Conservation (phyloP, 2,113 vertebrate species). For the Chitala chitala region DNA sequence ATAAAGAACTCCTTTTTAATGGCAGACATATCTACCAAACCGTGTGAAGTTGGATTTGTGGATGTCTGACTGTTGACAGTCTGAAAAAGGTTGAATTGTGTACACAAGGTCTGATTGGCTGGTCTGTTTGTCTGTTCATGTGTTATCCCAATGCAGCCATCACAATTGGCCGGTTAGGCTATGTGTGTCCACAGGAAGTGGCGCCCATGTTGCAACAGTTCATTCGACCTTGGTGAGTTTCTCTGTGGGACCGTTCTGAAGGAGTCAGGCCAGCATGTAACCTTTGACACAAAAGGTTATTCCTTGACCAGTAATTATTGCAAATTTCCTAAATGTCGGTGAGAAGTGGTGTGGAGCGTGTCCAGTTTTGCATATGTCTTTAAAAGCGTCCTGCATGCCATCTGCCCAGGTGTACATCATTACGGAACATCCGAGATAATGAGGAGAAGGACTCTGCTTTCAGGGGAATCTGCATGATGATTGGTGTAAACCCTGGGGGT, state of each 20-base stretch:
- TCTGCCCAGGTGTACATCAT: constrained; percentile 77
- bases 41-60: not conserved
- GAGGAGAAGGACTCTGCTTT: constrained; percentile 93
- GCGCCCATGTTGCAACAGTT: constrained; percentile 90
- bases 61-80: not conserved
- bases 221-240: constrained; percentile 84
- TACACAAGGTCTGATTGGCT: not conserved
- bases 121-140: not conserved
- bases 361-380: not conserved
- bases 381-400: not conserved
- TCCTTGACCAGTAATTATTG: not conserved
- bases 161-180: constrained; percentile 87
- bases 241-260: not conserved
- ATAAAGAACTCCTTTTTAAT: too few relatives aligned
- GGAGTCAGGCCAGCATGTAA: not conserved
- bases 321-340: not conserved
- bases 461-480: constrained; percentile 92
- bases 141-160: constrained; percentile 65
- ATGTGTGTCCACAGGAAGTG: constrained; percentile 91
- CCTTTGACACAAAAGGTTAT: not conserved
- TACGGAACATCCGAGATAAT: constrained; percentile 88
- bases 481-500: constrained; percentile 85
- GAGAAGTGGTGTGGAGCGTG: not conserved
- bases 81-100: not conserved
- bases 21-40: too few relatives aligned